A percentile compares a stretch with the other conserved stretches of the same genome.
These are phyloP conservation scores for Ivindomyrus marchei DNA, from an alignment of 2,113 vertebrate species.

Conservation along the genomic window DNA sequence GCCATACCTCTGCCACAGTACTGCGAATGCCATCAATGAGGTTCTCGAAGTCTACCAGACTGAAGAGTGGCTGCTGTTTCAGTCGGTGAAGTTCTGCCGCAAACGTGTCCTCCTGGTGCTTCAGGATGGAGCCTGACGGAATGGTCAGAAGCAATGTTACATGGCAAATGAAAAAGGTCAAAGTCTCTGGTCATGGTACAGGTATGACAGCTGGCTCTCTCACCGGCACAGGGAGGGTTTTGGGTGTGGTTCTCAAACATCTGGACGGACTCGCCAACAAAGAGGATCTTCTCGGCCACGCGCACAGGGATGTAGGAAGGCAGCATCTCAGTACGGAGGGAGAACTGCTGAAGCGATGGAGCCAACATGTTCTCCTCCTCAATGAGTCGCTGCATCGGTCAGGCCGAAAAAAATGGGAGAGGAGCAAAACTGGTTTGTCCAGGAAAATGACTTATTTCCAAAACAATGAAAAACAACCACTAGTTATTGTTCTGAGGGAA, in stretches of 20 bases:
- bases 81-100: constrained; percentile 86
- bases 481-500: background rate
- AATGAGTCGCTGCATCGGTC: constrained; percentile 73
- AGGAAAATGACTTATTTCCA: background rate
- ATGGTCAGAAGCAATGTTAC: background rate
- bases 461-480: background rate
- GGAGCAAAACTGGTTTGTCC: background rate
- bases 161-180: background rate
- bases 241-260: constrained; percentile 98
- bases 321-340: constrained; percentile 85
- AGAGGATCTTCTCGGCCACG: constrained; percentile 96
- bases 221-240: constrained; percentile 83
- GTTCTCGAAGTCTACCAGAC: constrained; percentile 87
- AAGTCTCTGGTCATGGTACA: background rate
- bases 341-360: constrained; percentile 93
- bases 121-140: constrained; percentile 83
- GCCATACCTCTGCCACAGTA: constrained; percentile 85
- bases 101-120: constrained; percentile 90
- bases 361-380: constrained; percentile 98
- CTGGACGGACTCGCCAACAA: constrained; percentile 96
- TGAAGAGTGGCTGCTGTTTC: constrained; percentile 89
- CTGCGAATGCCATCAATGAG: constrained; percentile 88
- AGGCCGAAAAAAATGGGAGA: background rate
- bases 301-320: constrained; percentile 91
- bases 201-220: constrained; percentile 16